Conservation (phyloP, 1,140 invertebrate species). For the Cydia splendana region DNA sequence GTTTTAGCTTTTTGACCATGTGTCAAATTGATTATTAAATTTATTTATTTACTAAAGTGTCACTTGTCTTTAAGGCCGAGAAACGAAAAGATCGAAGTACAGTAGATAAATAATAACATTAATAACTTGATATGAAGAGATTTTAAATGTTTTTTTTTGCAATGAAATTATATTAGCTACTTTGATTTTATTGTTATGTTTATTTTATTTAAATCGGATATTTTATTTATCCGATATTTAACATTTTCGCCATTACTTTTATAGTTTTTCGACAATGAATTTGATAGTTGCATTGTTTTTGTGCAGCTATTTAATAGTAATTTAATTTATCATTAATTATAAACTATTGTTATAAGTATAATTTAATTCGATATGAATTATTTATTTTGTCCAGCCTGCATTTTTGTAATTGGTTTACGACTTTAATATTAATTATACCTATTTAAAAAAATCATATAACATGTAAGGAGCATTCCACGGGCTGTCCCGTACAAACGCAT, state of each 20-base stretch:
- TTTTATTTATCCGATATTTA: background rate
- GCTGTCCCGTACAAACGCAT: too few species aligned
- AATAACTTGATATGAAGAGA: background rate
- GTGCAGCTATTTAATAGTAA: background rate
- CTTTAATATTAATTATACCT: background rate
- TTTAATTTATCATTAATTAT: background rate
- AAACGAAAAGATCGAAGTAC: constrained; percentile 8
- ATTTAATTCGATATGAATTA: background rate
- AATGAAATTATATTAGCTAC: background rate
- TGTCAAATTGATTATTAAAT: background rate
- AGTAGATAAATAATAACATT: constrained; percentile 10
- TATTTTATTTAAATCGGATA: background rate
- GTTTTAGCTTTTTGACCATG: background rate
- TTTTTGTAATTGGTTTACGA: background rate
- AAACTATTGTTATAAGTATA: background rate
- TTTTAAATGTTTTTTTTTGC: constrained; percentile 4
- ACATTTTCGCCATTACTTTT: background rate
- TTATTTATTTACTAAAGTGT: background rate
- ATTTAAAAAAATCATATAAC: background rate
- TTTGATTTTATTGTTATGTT: background rate
- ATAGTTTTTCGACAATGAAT: background rate
- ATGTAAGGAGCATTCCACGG: too few species aligned
- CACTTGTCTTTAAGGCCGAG: background rate
- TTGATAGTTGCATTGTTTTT: constrained; percentile 8
- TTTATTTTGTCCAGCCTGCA: background rate